Percentiles rank a stretch among this genome's conserved stretches.
These are phyloP conservation scores for Pycnomerus fuliginosus DNA, from an alignment of 2,888 invertebrate species.

Conservation along the genomic window DNA sequence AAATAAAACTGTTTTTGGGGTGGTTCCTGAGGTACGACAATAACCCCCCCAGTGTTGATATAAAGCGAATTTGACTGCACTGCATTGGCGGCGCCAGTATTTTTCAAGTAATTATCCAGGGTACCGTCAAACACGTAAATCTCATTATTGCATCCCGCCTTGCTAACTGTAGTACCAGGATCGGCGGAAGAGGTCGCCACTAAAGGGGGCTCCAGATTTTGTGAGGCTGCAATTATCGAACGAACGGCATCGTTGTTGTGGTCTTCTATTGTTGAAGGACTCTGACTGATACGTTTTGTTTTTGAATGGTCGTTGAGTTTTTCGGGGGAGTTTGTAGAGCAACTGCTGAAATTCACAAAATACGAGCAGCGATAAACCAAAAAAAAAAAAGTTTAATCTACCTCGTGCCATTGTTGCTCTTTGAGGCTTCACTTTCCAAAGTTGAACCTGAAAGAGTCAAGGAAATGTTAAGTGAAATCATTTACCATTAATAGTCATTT, in stretches of 20 bases:
- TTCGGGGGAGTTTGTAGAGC: no score
- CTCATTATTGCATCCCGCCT: slow-evolving; percentile 13
- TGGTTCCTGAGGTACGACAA: slow-evolving; percentile 27
- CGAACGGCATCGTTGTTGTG: slow-evolving; percentile 34
- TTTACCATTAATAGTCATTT: no score
- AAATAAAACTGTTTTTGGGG: slow-evolving; percentile 26
- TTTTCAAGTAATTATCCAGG: slow-evolving; percentile 29
- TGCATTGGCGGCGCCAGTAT: slow-evolving; percentile 8
- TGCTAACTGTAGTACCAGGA: neutral
- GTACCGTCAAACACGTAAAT: slow-evolving; percentile 31
- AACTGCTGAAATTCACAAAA: no score
- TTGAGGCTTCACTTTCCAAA: no score
- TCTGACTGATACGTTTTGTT: no score
- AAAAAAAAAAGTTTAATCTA: no score
- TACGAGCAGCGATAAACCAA: no score
- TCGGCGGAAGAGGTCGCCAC: no score
- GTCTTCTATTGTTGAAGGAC: slow-evolving; percentile 27
- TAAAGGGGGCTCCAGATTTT: slow-evolving; percentile 3
- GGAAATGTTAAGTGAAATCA: no score
- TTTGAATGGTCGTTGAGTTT: no score
- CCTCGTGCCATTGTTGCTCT: no score
- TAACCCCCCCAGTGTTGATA: slow-evolving; percentile 25
- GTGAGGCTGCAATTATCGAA: slow-evolving; percentile 29
- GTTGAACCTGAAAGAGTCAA: no score
- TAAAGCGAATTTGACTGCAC: slow-evolving; percentile 24